Percentiles rank a stretch among this genome's conserved stretches.
Conservation (phyloP, 2,113 vertebrate species). For the Crocuta crocuta region DNA sequence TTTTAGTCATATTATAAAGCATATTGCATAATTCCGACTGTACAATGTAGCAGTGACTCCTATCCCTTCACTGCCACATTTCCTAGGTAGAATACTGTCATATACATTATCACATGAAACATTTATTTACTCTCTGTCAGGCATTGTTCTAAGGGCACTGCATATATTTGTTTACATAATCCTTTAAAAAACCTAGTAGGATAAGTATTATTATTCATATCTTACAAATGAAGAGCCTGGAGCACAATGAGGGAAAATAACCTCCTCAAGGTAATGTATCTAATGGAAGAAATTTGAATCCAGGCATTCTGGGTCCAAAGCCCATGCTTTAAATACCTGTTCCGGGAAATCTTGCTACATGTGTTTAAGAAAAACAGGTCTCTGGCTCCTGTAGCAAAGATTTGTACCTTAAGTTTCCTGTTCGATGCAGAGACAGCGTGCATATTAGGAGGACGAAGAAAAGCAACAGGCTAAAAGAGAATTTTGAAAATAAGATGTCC, state of each 20-base stretch:
- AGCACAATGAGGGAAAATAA: neutral
- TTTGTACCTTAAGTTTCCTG: neutral
- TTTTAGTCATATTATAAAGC: neutral
- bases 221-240: neutral
- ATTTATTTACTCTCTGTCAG: neutral
- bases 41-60: neutral
- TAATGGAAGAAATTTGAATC: neutral
- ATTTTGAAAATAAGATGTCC: slow-evolving; percentile 6
- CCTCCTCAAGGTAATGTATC: neutral
- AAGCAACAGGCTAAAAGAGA: neutral
- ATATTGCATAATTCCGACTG: neutral
- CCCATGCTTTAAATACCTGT: neutral
- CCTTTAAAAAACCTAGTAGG: neutral
- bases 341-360: neutral
- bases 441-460: neutral
- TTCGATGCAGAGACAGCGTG: neutral
- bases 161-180: neutral
- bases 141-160: neutral
- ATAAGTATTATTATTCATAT: neutral
- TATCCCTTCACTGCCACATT: neutral
- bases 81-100: neutral
- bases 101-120: neutral
- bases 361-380: neutral
- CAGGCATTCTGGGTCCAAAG: neutral
- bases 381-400: neutral